Evolutionary conservation across 2,797 vertebrate genomes (phyloP).

Genomic region (Oophaga sylvatica): DNA sequence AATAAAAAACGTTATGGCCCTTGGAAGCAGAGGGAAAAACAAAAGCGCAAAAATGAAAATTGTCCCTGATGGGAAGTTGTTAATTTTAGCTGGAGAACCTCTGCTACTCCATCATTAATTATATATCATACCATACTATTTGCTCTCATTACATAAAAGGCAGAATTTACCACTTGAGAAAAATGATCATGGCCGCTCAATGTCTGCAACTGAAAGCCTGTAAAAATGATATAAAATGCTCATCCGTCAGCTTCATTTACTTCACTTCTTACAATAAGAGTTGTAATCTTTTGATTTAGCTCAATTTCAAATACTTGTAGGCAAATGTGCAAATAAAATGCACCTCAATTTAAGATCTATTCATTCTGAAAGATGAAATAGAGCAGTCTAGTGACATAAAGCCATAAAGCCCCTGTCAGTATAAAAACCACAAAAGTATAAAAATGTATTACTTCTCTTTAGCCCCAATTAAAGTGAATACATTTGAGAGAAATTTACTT

Average conservation of each 20-base stretch:
- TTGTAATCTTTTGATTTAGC: slow-evolving; percentile 1
- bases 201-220: background rate
- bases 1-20: too few species aligned
- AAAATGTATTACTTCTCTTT: background rate
- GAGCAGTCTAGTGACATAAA: background rate
- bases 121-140: background rate
- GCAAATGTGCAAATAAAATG: background rate
- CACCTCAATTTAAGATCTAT: background rate
- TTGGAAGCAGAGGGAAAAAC: too few species aligned
- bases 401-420: background rate
- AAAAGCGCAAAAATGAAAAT: too few species aligned
- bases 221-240: slow-evolving; percentile 8
- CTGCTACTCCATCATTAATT: too few species aligned
- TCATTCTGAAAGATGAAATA: background rate
- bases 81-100: too few species aligned
- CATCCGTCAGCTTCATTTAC: background rate
- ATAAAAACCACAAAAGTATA: background rate
- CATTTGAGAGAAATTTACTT: too few species aligned
- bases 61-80: too few species aligned
- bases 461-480: background rate
- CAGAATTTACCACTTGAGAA: background rate
- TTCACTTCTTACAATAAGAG: slow-evolving; percentile 12
- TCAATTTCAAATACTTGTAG: background rate
- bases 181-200: background rate
- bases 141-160: background rate